Base-by-base conservation (phyloP, 2,888 invertebrate species). In the Troides helena region DNA sequence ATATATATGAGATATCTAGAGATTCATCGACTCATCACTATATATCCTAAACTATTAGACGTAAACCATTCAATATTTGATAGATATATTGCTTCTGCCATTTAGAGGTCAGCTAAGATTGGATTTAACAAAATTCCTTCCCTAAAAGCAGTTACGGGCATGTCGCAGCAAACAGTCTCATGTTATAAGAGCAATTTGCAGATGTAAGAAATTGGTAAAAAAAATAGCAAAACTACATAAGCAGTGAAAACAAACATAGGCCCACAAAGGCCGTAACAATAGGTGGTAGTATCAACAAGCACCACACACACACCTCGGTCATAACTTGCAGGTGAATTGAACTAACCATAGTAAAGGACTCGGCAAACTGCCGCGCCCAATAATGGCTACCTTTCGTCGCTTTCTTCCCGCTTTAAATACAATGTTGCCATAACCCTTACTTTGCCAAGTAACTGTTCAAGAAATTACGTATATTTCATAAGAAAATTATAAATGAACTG, bases 351-450 rank as follows among this genome's bases (percentile, higher is more conserved):
- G 60, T 23, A n/a, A 39, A 23, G n/a, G 25, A 43, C 64, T 58
- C 30, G 65, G 56, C 56, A 53, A 59, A 65, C 39, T 23, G 53
- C 65, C 60, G 60, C 65, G 65, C 69, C 69, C 61, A 53, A 56
- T 65, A 57, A 65, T 56, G 59, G 8, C 56, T 61, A 61, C 21
- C 56, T 69, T 65, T 69, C 46, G 30, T 30, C 65, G 65, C 69
- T 65, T 69, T 69, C 69, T 69, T 65, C 60, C 61, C 64, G 43
- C 69, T 43, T 65, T 69, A 61, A 69, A 69, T 43, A 60, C 53
- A 65, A 36, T 59, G 23, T 39, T 43, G 63, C 25, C 25, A n/a
- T 21, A 57, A 65, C 56, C 69, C 65, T 69, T 61, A 53, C 50
- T 64, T 60, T 56, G 61, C 23, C n/a, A 68, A 36, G 50, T 46